These are phyloP conservation scores for Rotaria macrura DNA, from an alignment of 2,888 invertebrate genomes.

Conservation along the genomic window DNA sequence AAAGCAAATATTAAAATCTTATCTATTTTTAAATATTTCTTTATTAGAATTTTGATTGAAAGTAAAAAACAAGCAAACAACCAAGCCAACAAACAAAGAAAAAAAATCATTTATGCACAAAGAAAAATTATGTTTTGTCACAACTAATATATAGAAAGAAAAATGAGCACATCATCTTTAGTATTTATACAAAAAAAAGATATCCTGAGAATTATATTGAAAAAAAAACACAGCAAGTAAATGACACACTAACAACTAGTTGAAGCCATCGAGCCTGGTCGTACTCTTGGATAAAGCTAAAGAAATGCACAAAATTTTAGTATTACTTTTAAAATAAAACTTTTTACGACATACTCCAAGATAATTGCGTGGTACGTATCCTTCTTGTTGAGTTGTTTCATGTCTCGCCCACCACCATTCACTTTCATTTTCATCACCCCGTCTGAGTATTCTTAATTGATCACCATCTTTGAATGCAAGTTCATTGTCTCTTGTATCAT, in stretches of 20 bases:
- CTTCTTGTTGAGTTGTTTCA: not conserved
- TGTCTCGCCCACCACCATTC: conserved; percentile 32
- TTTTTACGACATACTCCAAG: conserved; percentile 8
- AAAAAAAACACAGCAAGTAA: not conserved
- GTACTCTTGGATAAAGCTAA: conserved; percentile 3
- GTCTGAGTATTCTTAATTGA: conserved; percentile 21
- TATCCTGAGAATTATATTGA: not conserved
- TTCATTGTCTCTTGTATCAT: not conserved
- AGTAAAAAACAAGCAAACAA: not conserved
- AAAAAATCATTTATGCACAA: not conserved
- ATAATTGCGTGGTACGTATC: conserved; percentile 32
- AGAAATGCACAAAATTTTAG: not conserved
- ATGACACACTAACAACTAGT: not conserved
- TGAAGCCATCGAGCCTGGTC: conserved; percentile 16
- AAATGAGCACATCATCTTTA: not conserved
- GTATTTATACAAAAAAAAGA: not conserved
- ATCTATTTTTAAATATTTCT: not conserved
- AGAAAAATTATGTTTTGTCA: not conserved
- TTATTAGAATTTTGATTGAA: not conserved
- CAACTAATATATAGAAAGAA: not conserved
- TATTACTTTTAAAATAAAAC: not conserved
- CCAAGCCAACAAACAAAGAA: not conserved
- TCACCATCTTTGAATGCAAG: conserved; percentile 25
- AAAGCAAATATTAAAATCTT: not conserved
- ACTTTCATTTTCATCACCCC: conserved; percentile 17